phyloP scores from a whole-genome alignment of 2,797 vertebrate genomes.

The Pogonophryne albipinna region DNA sequence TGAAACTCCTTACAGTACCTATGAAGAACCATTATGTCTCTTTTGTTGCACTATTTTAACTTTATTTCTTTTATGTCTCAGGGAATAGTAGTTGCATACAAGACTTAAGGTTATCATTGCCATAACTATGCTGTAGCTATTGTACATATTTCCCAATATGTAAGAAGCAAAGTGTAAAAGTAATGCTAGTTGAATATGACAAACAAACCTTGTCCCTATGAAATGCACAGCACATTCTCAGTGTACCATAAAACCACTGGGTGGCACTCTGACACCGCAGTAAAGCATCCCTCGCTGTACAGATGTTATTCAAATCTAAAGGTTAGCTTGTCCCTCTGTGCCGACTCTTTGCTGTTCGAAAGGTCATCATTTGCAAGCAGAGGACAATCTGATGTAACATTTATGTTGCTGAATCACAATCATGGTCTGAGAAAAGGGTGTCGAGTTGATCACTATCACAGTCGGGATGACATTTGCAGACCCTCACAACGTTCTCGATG shows the following conservation, averaged over 20 bases:
- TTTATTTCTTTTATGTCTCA: too few relatives aligned
- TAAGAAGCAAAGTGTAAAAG: constrained; percentile 3
- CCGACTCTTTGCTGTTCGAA: constrained; percentile 64
- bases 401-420: constrained; percentile 64
- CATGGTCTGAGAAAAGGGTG: constrained; percentile 18
- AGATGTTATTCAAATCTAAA: constrained; percentile 71
- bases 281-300: constrained; percentile 23
- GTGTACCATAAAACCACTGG: constrained; percentile 58
- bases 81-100: too few relatives aligned
- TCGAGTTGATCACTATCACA: constrained; percentile 57
- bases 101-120: too few relatives aligned
- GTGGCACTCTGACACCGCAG: constrained; percentile 72
- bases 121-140: not conserved
- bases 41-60: too few relatives aligned
- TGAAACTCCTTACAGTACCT: too few relatives aligned
- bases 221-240: not conserved
- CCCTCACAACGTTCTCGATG: constrained; percentile 8
- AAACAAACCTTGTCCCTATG: not conserved
- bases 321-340: constrained; percentile 65
- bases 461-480: constrained; percentile 28
- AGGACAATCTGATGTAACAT: constrained; percentile 69
- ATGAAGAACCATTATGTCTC: too few relatives aligned
- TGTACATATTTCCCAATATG: not conserved
- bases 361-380: constrained; percentile 73
- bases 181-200: not conserved